A percentile compares a stretch with the other conserved stretches of the same genome.
phyloP scores from a whole-genome alignment of 2,113 vertebrate genomes.

The Oceanodroma tethys region DNA sequence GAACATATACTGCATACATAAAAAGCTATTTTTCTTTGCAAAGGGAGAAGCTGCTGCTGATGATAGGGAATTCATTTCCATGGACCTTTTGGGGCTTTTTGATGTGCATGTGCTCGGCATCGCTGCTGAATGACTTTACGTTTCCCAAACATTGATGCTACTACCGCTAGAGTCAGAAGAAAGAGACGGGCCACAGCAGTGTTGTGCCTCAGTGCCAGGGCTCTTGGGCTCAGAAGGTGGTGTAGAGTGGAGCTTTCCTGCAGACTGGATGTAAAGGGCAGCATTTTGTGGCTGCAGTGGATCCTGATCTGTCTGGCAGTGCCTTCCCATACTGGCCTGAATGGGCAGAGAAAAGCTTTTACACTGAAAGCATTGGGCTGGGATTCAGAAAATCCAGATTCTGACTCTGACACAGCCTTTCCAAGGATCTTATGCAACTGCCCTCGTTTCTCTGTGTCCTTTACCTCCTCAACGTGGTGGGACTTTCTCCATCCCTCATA shows the following conservation, averaged over 20 bases:
- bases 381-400: background rate
- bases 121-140: background rate
- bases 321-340: background rate
- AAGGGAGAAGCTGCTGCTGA: background rate
- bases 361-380: background rate
- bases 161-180: background rate
- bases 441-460: background rate
- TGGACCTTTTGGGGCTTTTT: background rate
- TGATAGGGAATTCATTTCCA: background rate
- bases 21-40: constrained; percentile 1
- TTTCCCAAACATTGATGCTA: background rate
- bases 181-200: background rate
- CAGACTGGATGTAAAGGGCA: background rate
- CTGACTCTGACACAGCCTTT: background rate
- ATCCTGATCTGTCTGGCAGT: background rate
- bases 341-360: background rate
- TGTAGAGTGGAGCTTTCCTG: background rate
- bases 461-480: background rate
- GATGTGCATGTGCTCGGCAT: background rate
- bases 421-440: background rate
- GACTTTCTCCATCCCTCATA: background rate
- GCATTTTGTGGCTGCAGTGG: background rate
- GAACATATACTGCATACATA: background rate
- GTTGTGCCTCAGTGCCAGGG: background rate
- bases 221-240: background rate